Conservation (phyloP, 2,888 invertebrate genomes). For the Hermodice carunculata region DNA sequence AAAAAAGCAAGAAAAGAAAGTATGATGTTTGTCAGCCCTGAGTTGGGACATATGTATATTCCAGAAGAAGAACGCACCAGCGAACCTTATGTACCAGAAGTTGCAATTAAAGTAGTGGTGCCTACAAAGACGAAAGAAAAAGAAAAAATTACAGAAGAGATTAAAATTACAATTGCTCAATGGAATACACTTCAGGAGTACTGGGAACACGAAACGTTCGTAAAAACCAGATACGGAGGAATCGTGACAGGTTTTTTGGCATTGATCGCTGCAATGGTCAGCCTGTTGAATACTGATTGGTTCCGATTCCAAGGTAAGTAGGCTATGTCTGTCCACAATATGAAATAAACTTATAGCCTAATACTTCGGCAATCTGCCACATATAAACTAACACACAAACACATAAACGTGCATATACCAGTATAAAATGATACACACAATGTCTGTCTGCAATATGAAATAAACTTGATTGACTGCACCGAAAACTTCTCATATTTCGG, state of each 20-base stretch:
- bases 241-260: conserved; percentile 56
- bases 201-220: conserved; percentile 65
- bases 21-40: conserved; percentile 40
- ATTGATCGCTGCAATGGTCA: conserved; percentile 23
- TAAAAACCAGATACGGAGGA: conserved; percentile 55
- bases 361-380: too few species aligned
- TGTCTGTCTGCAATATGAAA: too few species aligned
- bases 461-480: too few species aligned
- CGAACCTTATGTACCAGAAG: too few species aligned
- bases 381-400: too few species aligned
- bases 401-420: too few species aligned
- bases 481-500: too few species aligned
- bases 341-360: too few species aligned
- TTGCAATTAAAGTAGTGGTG: too few species aligned
- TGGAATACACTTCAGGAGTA: conserved; percentile 60
- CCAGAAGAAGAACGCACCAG: conserved; percentile 2
- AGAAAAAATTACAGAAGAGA: conserved; percentile 13
- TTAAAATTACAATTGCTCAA: conserved; percentile 53
- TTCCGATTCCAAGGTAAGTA: conserved; percentile 15
- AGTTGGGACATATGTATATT: conserved; percentile 22
- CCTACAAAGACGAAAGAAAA: too few species aligned
- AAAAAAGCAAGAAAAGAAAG: conserved; percentile 57
- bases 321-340: not conserved
- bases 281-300: conserved; percentile 19
- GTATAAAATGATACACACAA: too few species aligned